Conservation (phyloP, 2,797 vertebrate species). For the Acanthurus lineatus region DNA sequence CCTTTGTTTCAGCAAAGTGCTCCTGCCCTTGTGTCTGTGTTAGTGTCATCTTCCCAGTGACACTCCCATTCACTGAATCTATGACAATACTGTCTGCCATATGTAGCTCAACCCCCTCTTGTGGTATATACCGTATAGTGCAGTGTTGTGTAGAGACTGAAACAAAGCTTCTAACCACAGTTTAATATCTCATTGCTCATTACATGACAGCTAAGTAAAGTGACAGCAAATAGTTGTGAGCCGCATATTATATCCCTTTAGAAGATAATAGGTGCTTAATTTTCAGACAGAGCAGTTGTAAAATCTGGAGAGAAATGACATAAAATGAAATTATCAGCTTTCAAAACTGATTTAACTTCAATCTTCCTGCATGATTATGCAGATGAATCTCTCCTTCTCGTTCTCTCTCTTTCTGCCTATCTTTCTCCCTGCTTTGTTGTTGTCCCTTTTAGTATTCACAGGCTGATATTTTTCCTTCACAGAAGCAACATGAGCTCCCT, state of each 20-base stretch:
- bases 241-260: not conserved
- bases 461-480: constrained; percentile 57
- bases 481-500: constrained; percentile 55
- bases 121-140: not conserved
- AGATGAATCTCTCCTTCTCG: constrained; percentile 25
- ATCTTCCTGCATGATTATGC: constrained; percentile 39
- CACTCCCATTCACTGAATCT: not conserved
- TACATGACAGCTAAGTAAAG: constrained; percentile 6
- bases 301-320: constrained; percentile 1
- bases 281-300: not conserved
- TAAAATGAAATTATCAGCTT: constrained; percentile 16
- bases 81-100: constrained; percentile 12
- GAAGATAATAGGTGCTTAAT: constrained; percentile 21
- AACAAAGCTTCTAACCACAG: constrained; percentile 10
- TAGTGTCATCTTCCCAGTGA: not conserved
- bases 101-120: constrained; percentile 18
- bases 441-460: constrained; percentile 66
- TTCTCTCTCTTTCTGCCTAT: constrained; percentile 5
- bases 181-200: constrained; percentile 12
- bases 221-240: not conserved
- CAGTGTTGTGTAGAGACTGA: not conserved
- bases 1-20: constrained; percentile 2
- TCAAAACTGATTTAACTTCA: constrained; percentile 28
- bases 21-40: not conserved
- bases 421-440: constrained; percentile 39